These are phyloP conservation scores for Baryphthengus martii DNA, from an alignment of 2,113 vertebrate species.

Conservation along the genomic window DNA sequence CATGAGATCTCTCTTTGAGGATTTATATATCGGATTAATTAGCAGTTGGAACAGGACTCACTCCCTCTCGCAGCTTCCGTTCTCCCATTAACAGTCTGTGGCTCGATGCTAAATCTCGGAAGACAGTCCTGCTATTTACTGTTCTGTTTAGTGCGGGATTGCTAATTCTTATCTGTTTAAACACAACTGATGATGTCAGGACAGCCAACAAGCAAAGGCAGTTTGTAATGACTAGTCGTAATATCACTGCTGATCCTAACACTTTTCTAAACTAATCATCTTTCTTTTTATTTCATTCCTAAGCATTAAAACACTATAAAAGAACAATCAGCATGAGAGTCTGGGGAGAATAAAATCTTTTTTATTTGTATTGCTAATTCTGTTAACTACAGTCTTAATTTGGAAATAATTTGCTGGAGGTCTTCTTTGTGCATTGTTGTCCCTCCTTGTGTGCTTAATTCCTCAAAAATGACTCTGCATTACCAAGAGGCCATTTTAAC, in stretches of 20 bases:
- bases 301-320: not conserved
- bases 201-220: not conserved
- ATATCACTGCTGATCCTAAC: not conserved
- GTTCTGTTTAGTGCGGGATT: not conserved
- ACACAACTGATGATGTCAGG: not conserved
- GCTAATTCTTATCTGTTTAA: conserved; percentile 44
- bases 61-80: not conserved
- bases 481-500: not conserved
- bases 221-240: not conserved
- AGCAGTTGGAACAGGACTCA: conserved; percentile 10
- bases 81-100: conserved; percentile 56
- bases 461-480: not conserved
- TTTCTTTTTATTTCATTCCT: not conserved
- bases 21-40: conserved; percentile 39
- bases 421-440: not conserved
- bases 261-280: not conserved
- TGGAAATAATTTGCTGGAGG: not conserved
- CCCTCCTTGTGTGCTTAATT: not conserved
- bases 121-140: conserved; percentile 13
- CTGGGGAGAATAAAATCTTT: not conserved
- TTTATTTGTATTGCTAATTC: not conserved
- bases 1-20: not conserved
- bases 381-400: conserved; percentile 5
- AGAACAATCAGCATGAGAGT: not conserved
- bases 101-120: conserved; percentile 14